Percentiles rank a stretch among this genome's conserved stretches.
Conservation (phyloP, 1,140 invertebrate genomes). For the Drosophila murphyi region DNA sequence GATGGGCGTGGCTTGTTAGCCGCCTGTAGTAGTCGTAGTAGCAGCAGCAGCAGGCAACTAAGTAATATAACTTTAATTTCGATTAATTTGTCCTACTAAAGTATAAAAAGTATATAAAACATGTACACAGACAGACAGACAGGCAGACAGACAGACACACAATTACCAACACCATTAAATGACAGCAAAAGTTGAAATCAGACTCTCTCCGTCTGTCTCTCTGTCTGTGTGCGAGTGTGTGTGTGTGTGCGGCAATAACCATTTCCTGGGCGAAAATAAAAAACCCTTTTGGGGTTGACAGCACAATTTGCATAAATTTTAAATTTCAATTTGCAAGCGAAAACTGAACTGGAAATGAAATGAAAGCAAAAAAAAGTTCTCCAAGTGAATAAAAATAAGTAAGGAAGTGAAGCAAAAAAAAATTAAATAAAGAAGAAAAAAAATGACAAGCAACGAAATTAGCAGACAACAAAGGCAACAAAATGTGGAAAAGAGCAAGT, state of each 20-base stretch:
- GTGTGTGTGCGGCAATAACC: conserved; percentile 50
- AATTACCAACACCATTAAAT: conserved; percentile 72
- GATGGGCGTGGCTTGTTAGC: conserved; percentile 56
- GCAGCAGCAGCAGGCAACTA: too few species aligned
- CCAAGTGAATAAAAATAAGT: conserved; percentile 17
- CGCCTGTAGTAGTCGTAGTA: background rate
- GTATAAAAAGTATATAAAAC: conserved; percentile 14
- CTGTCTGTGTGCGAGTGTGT: background rate
- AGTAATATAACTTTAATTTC: conserved; percentile 62
- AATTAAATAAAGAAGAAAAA: conserved; percentile 32
- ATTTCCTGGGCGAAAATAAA: conserved; percentile 55
- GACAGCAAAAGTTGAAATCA: conserved; percentile 62
- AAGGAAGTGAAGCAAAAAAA: conserved; percentile 17
- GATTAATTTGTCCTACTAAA: conserved; percentile 64
- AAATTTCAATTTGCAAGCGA: conserved; percentile 79
- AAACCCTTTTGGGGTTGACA: conserved; percentile 58
- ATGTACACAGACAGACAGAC: conserved; percentile 2
- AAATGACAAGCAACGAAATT: conserved; percentile 62
- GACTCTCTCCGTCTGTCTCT: background rate
- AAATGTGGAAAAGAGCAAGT: conserved; percentile 8
- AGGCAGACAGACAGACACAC: conserved; percentile 19
- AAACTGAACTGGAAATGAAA: conserved; percentile 39
- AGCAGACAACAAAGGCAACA: conserved; percentile 74
- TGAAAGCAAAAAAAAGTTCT: conserved; percentile 47
- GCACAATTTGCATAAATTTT: conserved; percentile 80